phyloP scores from a whole-genome alignment of 2,797 vertebrate genomes.

The Mormyrus proboscirostris region DNA sequence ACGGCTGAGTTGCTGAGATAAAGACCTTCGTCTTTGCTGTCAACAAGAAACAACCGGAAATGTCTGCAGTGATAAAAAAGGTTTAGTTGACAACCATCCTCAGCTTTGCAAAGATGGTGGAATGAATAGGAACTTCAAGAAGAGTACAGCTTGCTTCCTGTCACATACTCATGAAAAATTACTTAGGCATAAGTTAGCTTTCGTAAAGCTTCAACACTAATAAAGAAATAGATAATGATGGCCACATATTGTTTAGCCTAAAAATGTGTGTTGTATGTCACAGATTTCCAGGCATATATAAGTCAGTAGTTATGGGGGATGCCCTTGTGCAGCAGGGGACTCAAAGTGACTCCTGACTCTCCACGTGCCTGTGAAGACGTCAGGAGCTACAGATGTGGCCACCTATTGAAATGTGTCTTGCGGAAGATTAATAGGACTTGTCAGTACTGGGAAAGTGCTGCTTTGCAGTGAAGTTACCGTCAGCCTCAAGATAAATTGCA shows the following conservation, averaged over 20 bases:
- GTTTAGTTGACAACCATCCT: not conserved
- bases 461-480: constrained; percentile 75
- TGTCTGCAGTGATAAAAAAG: not conserved
- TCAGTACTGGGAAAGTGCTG: constrained; percentile 73
- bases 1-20: not conserved
- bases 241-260: not conserved
- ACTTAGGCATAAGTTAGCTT: not conserved
- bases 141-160: not conserved
- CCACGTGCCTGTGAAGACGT: constrained; percentile 60
- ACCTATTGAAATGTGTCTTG: constrained; percentile 79
- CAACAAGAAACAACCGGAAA: not conserved
- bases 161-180: not conserved
- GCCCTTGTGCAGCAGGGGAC: not conserved
- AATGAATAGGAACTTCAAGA: not conserved
- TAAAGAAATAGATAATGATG: not conserved
- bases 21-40: not conserved
- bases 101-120: not conserved
- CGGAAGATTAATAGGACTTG: constrained; percentile 81
- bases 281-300: not conserved
- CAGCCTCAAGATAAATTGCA: constrained; percentile 75
- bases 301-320: not conserved
- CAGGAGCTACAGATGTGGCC: constrained; percentile 63
- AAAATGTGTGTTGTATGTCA: not conserved
- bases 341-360: not conserved
- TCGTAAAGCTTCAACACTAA: not conserved